Evolutionary conservation across 1,140 invertebrate species (phyloP).

Genomic region (Tyrophagus putrescentiae): DNA sequence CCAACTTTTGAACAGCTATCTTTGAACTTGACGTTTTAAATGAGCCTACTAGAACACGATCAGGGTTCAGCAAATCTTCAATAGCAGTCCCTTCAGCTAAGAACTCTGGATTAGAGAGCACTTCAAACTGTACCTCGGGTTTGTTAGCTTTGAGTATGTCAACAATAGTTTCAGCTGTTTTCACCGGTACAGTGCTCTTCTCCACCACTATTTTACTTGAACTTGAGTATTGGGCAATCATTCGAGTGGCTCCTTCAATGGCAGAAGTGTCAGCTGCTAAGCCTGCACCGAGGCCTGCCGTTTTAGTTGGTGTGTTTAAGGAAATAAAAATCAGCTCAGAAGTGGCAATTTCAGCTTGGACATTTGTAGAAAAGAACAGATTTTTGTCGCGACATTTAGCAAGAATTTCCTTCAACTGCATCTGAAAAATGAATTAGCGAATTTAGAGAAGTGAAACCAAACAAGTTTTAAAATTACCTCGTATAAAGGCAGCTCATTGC

Average conservation of each 20-base stretch:
- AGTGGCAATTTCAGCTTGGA: constrained; percentile 69
- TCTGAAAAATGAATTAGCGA: constrained; percentile 42
- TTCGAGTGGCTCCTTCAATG: constrained; percentile 83
- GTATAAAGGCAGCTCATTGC: constrained; percentile 89
- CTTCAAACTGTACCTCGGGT: constrained; percentile 55
- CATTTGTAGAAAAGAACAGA: constrained; percentile 87
- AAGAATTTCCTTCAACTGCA: constrained; percentile 81
- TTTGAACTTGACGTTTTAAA: constrained; percentile 69
- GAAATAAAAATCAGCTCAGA: constrained; percentile 99
- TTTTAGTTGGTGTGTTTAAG: constrained; percentile 99
- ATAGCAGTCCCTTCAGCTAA: constrained; percentile 97
- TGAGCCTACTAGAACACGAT: constrained; percentile 90
- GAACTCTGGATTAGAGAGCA: constrained; percentile 97
- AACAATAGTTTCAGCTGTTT: constrained; percentile 89
- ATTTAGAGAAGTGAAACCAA: constrained; percentile 18
- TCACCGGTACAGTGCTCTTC: constrained; percentile 96
- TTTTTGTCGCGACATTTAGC: constrained; percentile 68
- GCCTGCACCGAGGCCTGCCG: constrained; percentile 87
- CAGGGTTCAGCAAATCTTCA: constrained; percentile 75
- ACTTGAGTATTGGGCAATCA: constrained; percentile 77
- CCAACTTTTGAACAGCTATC: constrained; percentile 66
- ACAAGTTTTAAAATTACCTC: constrained; percentile 59
- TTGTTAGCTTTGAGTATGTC: constrained; percentile 83
- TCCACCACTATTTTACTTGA: constrained; percentile 96
- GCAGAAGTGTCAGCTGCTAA: constrained; percentile 93